These are phyloP conservation scores for Diadophis punctatus DNA, from an alignment of 2,113 vertebrate species.

Conservation along the genomic window DNA sequence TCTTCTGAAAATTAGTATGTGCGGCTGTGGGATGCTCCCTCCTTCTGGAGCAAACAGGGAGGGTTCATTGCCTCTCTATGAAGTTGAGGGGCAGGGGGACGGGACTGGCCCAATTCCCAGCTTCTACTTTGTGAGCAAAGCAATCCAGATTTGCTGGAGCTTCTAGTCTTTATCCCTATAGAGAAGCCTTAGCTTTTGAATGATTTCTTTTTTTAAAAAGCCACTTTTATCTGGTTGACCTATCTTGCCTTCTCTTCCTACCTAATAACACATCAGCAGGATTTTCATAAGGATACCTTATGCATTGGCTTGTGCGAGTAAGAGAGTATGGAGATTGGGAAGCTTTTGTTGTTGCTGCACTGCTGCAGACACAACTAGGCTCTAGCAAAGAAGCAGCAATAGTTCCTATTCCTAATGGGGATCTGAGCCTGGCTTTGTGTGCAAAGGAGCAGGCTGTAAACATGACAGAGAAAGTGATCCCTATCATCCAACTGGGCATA, in stretches of 20 bases:
- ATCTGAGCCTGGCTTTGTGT: neutral
- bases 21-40: neutral
- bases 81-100: too few species aligned
- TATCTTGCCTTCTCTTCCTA: neutral
- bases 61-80: neutral
- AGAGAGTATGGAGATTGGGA: neutral
- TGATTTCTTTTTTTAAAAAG: neutral
- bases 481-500: neutral
- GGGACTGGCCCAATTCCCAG: neutral
- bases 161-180: neutral
- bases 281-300: neutral
- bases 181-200: neutral
- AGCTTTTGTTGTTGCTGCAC: neutral
- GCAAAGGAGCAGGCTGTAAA: neutral
- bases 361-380: neutral
- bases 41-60: neutral
- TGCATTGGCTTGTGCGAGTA: neutral
- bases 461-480: neutral
- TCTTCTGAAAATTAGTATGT: neutral
- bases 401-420: neutral
- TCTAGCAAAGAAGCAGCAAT: neutral
- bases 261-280: neutral
- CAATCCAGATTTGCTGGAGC: neutral
- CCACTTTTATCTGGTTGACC: neutral
- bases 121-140: neutral